Evolutionary conservation across 2,797 vertebrate species (phyloP), one percentile per base, ranked within the genome.

Genomic region (Tolypeutes matacus): DNA sequence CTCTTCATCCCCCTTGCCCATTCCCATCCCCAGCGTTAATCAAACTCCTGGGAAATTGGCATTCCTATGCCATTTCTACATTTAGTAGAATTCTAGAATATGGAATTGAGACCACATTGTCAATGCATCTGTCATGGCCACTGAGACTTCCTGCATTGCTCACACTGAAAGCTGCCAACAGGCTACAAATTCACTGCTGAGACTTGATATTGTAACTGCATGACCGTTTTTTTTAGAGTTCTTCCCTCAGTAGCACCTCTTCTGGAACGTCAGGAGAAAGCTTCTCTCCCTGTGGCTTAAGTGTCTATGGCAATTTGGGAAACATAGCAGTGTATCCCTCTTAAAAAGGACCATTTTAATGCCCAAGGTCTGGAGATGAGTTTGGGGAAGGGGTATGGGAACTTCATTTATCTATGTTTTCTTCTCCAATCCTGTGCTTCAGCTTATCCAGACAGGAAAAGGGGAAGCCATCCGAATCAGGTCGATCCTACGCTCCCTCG

Each of bases 381-480:
- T 20, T 58, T n/a, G 29, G 25, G 60, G 7, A 1, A 0, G 39
- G 13, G 7, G 0, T 58, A 0, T 88, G 65, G 31, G 67, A 51
- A n/a, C 31, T 31, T 62, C 53, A 36, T 36, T 17, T 65, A 2
- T 78, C 46, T 91, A 46, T 18, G 49, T 39, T 23, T 90, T 23
- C 65, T 88, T 93, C 73, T 95, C 77, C 8, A 31, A 82, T 62
- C 69, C 73, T 96, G 12, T 96, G 56, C 97, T 98, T 93, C 98
- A 99, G 99, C 99, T 99, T 95, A 99, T 99, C 98, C 99, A 99
- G 98, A 99, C 99, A 93, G 99, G 99, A 60, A 99, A 99, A 98
- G 99, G 99, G 27, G 99, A 99, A 98, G 99, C 99, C 95, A 99
- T 99, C 94, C 98, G 99, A 92, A 99, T 99, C 82, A 99, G 99